Evolutionary conservation across 2,113 vertebrate species (phyloP), one percentile per base, ranked within the genome.

Genomic region (Hydrochoerus hydrochaeris): DNA sequence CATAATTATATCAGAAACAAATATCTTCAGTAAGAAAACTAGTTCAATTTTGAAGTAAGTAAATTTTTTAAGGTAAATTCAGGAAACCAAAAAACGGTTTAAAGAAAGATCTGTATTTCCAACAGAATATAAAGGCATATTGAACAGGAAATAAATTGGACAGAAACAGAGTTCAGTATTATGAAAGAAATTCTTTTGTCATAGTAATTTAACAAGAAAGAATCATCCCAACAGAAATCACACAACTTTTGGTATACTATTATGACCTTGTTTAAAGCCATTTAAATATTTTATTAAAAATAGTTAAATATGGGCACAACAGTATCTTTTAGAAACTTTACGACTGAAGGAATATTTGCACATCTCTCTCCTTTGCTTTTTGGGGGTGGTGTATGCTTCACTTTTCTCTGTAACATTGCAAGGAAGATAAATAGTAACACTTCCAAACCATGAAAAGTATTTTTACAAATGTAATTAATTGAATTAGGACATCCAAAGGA

Each of bases 41-140:
- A 67, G 69, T 44, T 91, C 32, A 46, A 41, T 81, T 96, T 94
- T 93, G 84, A 95, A 95, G 58, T 54, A 65, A 65, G 46, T 63
- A 85, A 57, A 22, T 38, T 52, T 84, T 73, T 97, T 96, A 32
- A 73, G 46, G 26, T 84, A 95, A 94, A 94, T 83, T 85, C 11
- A 54, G 71, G 49, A 88, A 94, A 77, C 49, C 89, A 90, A 65
- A 77, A 83, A 65, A 54, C 62, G n/a, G 52, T 75, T 94, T 63
- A 85, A 49, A 78, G 87, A 93, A 69, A 93, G 67, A 57, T 83
- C 5, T 85, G 9, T 75, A 71, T 92, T 96, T 90, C 28, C 78
- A 44, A 54, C 0, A 57, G 63, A 77, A 32, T 32, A 80, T 82
- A 75, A 81, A 94, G 49, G 30, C 19, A 44, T 60, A 60, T 1